Base-by-base conservation (phyloP, 2,888 invertebrate species). In the Tridacna crocea region DNA sequence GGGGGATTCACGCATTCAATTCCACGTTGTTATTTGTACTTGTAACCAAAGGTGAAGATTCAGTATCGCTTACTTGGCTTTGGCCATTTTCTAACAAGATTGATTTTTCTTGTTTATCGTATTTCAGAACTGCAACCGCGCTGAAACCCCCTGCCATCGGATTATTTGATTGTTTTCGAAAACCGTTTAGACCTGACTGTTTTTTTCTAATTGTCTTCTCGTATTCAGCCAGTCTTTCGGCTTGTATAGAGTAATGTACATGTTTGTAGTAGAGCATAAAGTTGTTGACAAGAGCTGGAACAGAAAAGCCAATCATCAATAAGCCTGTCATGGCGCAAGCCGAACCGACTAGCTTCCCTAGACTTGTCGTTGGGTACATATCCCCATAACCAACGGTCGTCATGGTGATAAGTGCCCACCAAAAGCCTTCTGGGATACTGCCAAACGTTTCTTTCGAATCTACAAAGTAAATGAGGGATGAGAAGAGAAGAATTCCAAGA, bases 371-470 rank as follows among this genome's bases (percentile, higher is more conserved):
- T 0, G 93, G 93, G 47, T 90, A 89, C 90, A 92, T 91, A 72
- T 93, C 93, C 0, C 93, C 93, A 84, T 93, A 93, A 0, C 93
- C 93, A 11, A 93, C 93, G 0, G 93, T 93, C 55, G 93, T 93
- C 92, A 93, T 92, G 74, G 93, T 93, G 22, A 93, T 89, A 11
- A 93, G 77, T 0, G 92, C 91, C 92, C 92, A 93, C 93, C 93
- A 93, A 72, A 93, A 92, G 4, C 88, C 86, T 48, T 90, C 87
- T 0, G 93, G 93, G 60, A 93, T 93, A 77, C 89, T 90, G 13
- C 85, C 83, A 77, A 93, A 91, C 0, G 83, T 85, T 0, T 80
- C 77, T 4, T 79, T 79, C 58, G 90, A 89, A 46, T 93, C 92
- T 11, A 89, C 91, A 81, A 90, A 93, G 87, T 89, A 93, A 12